These are phyloP conservation scores for Amblyopsis hoosieri DNA, from an alignment of 2,797 vertebrate species.

Conservation along the genomic window DNA sequence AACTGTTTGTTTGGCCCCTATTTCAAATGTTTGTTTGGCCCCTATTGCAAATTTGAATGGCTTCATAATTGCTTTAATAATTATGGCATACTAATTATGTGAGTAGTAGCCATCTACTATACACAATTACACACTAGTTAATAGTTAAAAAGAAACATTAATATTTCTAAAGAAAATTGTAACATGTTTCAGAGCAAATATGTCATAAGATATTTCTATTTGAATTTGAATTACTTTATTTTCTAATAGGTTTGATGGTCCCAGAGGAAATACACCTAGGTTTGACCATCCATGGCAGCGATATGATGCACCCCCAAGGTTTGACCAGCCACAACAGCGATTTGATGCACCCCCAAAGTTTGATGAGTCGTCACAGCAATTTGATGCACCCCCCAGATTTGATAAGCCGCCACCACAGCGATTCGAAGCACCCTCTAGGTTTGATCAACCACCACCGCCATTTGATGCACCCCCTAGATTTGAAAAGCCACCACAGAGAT, in stretches of 20 bases:
- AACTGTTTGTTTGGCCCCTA: background rate
- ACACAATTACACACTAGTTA: too few relatives aligned
- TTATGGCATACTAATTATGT: background rate
- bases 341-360: conserved; percentile 73
- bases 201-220: background rate
- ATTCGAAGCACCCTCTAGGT: conserved; percentile 9
- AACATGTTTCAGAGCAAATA: too few relatives aligned
- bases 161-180: too few relatives aligned
- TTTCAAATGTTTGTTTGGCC: too few relatives aligned
- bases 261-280: conserved; percentile 76
- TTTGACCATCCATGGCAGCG: conserved; percentile 74
- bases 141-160: too few relatives aligned
- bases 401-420: conserved; percentile 60
- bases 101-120: too few relatives aligned
- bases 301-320: conserved; percentile 70
- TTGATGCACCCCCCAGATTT: conserved; percentile 71
- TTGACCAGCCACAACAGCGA: conserved; percentile 68
- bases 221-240: conserved; percentile 25
- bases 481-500: too few relatives aligned
- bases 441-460: conserved; percentile 27
- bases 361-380: conserved; percentile 70
- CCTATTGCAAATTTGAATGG: background rate
- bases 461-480: too few relatives aligned
- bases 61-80: background rate
- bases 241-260: conserved; percentile 82